Base-by-base conservation (phyloP, 2,888 invertebrate species). In the Leptarthrus brevirostris region DNA sequence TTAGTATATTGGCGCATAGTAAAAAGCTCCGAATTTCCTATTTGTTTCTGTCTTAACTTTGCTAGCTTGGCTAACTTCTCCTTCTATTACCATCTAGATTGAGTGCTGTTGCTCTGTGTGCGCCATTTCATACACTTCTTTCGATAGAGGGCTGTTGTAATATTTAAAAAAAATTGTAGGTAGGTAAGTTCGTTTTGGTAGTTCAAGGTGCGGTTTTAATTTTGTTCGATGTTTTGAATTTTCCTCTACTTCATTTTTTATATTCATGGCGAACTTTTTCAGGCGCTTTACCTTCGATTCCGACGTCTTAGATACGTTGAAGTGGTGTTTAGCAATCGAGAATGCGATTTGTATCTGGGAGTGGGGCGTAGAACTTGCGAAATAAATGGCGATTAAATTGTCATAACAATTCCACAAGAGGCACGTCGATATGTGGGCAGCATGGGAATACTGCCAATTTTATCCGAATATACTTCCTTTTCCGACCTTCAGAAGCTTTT, bases 151-250 rank as follows among this genome's bases (percentile, higher is more conserved):
- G 18, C 64, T 64, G 20, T 49, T 49, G 49, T 20, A 49, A 49
- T 20, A 49, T 20, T 49, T 12, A n/a, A 49, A 20, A 49, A 44
- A 12, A 54, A 2, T 34, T 49, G 49, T 52, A 64, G 20, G 64
- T 69, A 40, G 4, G 10, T 40, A 69, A 30, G 30, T 52, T 69
- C 69, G 52, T 69, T 69, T 61, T 52, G 69, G 69, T 69, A 69
- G 69, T 69, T 69, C 69, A 69, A 69, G 69, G 69, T 69, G 52
- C 52, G 69, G 49, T 26, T 69, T 69, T 52, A 69, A 69, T 69
- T 69, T 52, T 49, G 69, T 52, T n/a, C 36, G 69, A 52, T 69
- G 36, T 52, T 52, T 69, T 69, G 69, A 69, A 52, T 69, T 69
- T 69, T 52, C 52, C 52, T 30, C 18, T 34, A 52, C 34, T 69